Conservation (phyloP, 2,113 vertebrate genomes). For the Dipodomys ordii region DNA sequence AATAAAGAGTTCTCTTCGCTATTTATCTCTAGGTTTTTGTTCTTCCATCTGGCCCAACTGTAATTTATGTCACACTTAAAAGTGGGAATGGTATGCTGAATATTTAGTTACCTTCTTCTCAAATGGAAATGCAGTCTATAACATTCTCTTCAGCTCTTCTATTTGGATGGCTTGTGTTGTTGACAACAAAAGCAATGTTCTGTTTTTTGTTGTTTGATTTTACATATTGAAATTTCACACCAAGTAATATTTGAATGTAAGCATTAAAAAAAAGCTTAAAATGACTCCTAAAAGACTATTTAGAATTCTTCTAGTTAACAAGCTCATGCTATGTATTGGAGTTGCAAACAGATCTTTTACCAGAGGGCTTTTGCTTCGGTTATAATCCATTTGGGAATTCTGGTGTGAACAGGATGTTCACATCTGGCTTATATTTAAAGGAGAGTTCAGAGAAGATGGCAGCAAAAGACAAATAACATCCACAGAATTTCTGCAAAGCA, state of each 20-base stretch:
- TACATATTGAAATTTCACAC: constrained; percentile 61
- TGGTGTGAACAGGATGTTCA: neutral
- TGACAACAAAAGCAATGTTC: constrained; percentile 24
- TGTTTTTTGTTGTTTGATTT: neutral
- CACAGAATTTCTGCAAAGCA: neutral
- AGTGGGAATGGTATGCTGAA: neutral
- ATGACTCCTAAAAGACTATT: constrained; percentile 51
- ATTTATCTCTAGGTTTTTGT: neutral
- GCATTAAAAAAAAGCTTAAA: neutral
- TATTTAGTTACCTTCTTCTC: neutral
- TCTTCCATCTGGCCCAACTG: neutral
- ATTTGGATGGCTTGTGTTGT: neutral
- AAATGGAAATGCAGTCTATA: neutral
- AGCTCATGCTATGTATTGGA: neutral
- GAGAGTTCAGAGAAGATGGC: neutral
- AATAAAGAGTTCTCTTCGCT: neutral
- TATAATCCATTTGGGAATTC: neutral
- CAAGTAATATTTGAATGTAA: constrained; percentile 2
- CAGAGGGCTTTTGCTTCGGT: constrained; percentile 28
- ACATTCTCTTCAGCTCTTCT: neutral
- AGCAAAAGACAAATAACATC: neutral
- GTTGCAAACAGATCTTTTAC: constrained; percentile 6
- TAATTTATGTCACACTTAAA: constrained; percentile 42
- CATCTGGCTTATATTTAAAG: neutral
- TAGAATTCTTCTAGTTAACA: constrained; percentile 10